These are phyloP conservation scores for Andrena camellia DNA, from an alignment of 2,888 invertebrate genomes.

Conservation along the genomic window DNA sequence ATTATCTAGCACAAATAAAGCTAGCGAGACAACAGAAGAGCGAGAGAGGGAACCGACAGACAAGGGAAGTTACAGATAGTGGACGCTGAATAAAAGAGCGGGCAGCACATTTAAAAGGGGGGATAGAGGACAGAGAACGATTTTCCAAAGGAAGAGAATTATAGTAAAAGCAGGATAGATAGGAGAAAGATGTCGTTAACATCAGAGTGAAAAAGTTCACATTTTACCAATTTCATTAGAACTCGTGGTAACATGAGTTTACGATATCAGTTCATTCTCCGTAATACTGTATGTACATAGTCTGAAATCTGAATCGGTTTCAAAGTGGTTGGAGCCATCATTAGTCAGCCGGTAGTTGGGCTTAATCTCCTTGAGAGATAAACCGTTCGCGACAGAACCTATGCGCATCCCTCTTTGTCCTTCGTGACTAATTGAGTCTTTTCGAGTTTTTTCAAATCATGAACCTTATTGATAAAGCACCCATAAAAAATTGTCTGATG, in stretches of 20 bases:
- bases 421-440: not conserved
- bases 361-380: not conserved
- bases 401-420: not conserved
- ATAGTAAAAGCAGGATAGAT: no score
- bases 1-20: no score
- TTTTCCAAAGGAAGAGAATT: no score
- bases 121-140: no score
- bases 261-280: not conserved
- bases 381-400: not conserved
- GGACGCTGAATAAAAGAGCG: no score
- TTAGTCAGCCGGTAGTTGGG: not conserved
- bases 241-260: not conserved
- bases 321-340: not conserved
- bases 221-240: not conserved
- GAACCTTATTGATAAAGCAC: no score
- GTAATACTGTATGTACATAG: not conserved
- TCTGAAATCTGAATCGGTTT: not conserved
- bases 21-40: no score
- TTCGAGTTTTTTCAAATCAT: not conserved
- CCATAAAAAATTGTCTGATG: no score
- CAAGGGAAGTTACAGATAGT: no score
- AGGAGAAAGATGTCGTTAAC: no score
- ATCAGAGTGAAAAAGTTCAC: not conserved
- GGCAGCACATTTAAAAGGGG: no score
- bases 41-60: no score